Conservation (phyloP, 2,888 invertebrate species). For the Myopa testacea region DNA sequence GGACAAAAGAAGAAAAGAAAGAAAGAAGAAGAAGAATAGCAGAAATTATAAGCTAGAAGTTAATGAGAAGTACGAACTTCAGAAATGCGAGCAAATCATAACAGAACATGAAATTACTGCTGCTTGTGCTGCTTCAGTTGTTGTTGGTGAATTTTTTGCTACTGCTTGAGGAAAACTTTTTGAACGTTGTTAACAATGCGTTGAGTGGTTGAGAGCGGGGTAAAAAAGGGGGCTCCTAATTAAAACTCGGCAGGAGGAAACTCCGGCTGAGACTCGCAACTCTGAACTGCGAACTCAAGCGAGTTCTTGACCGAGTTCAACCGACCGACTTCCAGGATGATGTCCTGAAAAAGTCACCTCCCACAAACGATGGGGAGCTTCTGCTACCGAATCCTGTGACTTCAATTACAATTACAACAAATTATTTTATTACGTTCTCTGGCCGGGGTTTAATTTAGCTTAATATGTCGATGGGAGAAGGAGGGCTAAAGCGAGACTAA, state of each 20-base stretch:
- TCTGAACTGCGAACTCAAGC: too few relatives aligned
- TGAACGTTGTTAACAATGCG: too few relatives aligned
- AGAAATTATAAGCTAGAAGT: too few relatives aligned
- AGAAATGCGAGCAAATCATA: too few relatives aligned
- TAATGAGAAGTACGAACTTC: too few relatives aligned
- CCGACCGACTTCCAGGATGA: neutral
- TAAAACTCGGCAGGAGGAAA: neutral
- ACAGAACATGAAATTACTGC: too few relatives aligned
- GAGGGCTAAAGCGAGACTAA: neutral
- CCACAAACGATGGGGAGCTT: neutral
- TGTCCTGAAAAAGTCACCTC: neutral
- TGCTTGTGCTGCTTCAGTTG: too few relatives aligned
- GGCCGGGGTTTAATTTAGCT: too few relatives aligned
- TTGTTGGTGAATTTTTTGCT: too few relatives aligned
- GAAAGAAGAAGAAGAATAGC: neutral
- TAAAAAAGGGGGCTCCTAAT: neutral
- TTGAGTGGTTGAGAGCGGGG: neutral
- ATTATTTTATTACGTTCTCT: conserved; percentile 1
- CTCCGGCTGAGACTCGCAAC: neutral
- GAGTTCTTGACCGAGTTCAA: neutral
- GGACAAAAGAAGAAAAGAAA: too few relatives aligned
- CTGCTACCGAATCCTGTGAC: neutral
- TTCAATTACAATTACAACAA: neutral
- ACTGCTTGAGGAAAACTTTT: too few relatives aligned
- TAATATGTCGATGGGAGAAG: neutral